Evolutionary conservation across 2,797 vertebrate genomes (phyloP), one percentile per base, ranked within the genome.

Genomic region (Notamacropus eugenii): DNA sequence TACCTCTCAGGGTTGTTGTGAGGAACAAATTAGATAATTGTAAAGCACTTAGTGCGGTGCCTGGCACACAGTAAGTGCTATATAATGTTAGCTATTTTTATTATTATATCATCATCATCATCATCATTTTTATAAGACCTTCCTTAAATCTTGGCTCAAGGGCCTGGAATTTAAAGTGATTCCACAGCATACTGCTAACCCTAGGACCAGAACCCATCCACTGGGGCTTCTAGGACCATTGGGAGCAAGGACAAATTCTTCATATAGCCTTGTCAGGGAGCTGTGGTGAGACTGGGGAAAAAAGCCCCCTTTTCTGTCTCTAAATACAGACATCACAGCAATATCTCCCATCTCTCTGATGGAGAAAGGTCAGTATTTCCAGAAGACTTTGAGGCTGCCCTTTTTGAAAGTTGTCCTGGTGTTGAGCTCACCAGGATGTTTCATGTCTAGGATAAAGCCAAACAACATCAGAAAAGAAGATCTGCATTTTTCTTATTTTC

Each of bases 361-460:
- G 22, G 58, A 59, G 6, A 50, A 5, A 55, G 67, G 92, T 54
- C 54, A 46, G 92, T n/a, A 91, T 93, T 96, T 96, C 56, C 62
- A 59, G 95, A 92, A 11, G 27, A 59, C 92, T 93, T 93, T 22
- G 57, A 93, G 93, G 94, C 91, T 92, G 52, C 19, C 62, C 55
- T 94, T 82, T 59, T 56, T 54, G 90, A 95, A 14, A 62, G 57
- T 95, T 94, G 95, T 22, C 34, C 55, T 58, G 56, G 54, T 50
- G 90, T 34, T 54, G 90, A 59, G 96, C 31, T 56, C 62, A 95
- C 91, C 91, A 87, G 91, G 91, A 96, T 67, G 52, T 74, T 97
- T 93, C 91, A 90, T 34, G 91, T 93, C 56, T 92, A 55, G 54
- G 34, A 90, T 93, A 92, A 94, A 82, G 93, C 14, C 92, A 90